Conservation (phyloP, 2,888 invertebrate genomes). For the Stramonita haemastoma region DNA sequence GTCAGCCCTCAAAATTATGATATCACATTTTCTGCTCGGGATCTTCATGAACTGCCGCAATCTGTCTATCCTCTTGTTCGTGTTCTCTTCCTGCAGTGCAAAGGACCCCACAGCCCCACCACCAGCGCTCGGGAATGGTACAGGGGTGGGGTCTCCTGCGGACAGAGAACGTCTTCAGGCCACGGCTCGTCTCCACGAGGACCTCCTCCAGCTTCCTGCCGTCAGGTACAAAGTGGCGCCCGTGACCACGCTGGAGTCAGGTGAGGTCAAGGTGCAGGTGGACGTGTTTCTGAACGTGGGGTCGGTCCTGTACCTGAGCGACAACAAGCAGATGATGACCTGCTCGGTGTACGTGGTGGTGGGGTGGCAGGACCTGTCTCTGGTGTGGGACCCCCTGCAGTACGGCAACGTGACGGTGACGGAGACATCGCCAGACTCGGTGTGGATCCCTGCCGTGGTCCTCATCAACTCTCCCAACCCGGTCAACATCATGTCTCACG, state of each 20-base stretch:
- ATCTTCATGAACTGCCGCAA: no score
- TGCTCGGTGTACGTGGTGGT: neutral
- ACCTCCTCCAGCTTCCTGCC: neutral
- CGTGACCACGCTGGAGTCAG: neutral
- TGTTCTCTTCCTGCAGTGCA: no score
- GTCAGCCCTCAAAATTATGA: no score
- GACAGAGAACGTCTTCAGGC: neutral
- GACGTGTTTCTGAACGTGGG: neutral
- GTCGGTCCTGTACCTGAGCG: neutral
- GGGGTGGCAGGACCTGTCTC: neutral
- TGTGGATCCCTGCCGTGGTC: neutral
- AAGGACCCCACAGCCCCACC: no score
- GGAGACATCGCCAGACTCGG: neutral
- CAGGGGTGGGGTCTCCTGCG: neutral
- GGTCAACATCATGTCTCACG: neutral
- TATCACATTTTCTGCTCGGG: no score
- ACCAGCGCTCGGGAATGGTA: no score
- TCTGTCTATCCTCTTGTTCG: no score
- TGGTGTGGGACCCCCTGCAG: neutral
- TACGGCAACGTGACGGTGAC: neutral
- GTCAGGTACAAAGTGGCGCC: neutral
- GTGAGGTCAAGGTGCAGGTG: neutral
- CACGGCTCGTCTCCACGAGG: neutral
- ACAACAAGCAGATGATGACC: neutral
- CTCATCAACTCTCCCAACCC: neutral